These are phyloP conservation scores for Schrankia costaestrigalis DNA, from an alignment of 2,888 invertebrate species.

Conservation along the genomic window DNA sequence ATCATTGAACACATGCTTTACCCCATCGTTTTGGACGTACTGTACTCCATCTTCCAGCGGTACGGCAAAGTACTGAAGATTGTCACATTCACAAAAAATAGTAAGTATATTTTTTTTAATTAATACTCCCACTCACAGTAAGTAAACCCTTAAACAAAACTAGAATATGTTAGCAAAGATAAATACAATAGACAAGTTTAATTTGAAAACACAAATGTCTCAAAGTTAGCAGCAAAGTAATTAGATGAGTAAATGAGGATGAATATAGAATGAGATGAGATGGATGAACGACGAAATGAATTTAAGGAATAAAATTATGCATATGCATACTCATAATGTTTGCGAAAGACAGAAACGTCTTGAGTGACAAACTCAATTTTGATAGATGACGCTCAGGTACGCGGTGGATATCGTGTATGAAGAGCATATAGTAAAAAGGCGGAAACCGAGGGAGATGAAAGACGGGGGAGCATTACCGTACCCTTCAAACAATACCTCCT, in stretches of 20 bases:
- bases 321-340: constrained; percentile 30
- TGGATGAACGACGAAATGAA: constrained; percentile 13
- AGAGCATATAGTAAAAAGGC: constrained; percentile 18
- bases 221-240: not conserved
- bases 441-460: constrained; percentile 10
- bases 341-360: constrained; percentile 27
- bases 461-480: constrained; percentile 23
- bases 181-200: too few species aligned
- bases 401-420: constrained; percentile 12
- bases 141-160: too few species aligned
- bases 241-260: constrained; percentile 5
- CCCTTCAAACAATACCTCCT: constrained; percentile 32
- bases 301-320: constrained; percentile 23
- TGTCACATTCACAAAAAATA: constrained; percentile 99
- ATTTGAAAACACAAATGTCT: not conserved
- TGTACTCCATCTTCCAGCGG: constrained; percentile 98
- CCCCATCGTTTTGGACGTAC: constrained; percentile 97
- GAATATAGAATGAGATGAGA: constrained; percentile 8
- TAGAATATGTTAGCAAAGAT: too few species aligned
- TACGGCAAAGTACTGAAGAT: constrained; percentile 99
- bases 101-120: constrained; percentile 83
- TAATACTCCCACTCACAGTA: too few species aligned
- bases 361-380: constrained; percentile 28
- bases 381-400: constrained; percentile 28
- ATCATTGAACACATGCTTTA: constrained; percentile 99